Conservation (phyloP, 1,140 invertebrate species). For the Agrypnia vestita region DNA sequence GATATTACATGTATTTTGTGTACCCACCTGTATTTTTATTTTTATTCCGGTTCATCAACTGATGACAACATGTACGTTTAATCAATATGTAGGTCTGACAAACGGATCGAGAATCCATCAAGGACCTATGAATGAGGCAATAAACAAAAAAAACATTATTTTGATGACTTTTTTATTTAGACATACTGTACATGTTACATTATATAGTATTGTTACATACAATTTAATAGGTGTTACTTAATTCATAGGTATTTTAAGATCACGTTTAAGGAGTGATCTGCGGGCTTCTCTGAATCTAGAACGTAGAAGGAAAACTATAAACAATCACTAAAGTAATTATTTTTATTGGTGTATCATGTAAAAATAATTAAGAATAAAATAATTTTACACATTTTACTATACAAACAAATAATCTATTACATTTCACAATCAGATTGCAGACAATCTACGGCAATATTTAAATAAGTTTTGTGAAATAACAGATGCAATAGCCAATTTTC, state of each 20-base stretch:
- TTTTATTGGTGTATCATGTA: neutral
- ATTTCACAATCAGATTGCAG: neutral
- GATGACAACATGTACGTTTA: too few species aligned
- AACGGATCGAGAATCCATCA: too few species aligned
- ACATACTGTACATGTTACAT: constrained; percentile 62
- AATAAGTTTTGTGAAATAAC: neutral
- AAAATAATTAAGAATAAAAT: neutral
- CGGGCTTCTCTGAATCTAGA: neutral
- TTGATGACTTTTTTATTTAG: constrained; percentile 60
- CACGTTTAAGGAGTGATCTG: constrained; percentile 13
- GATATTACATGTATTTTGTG: too few species aligned
- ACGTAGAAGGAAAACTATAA: constrained; percentile 16
- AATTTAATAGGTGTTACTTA: constrained; percentile 58
- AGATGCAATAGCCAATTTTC: too few species aligned
- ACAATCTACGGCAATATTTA: neutral
- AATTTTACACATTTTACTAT: neutral
- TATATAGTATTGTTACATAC: constrained; percentile 60
- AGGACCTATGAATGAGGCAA: too few species aligned
- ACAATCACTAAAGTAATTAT: neutral
- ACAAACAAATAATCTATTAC: neutral
- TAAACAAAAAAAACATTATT: neutral
- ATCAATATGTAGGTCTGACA: too few species aligned
- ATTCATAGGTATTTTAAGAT: constrained; percentile 45
- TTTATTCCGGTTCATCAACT: too few species aligned
- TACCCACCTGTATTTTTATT: too few species aligned